phyloP scores from a whole-genome alignment of 1,140 invertebrate genomes.

The Trissolcus basalis region DNA sequence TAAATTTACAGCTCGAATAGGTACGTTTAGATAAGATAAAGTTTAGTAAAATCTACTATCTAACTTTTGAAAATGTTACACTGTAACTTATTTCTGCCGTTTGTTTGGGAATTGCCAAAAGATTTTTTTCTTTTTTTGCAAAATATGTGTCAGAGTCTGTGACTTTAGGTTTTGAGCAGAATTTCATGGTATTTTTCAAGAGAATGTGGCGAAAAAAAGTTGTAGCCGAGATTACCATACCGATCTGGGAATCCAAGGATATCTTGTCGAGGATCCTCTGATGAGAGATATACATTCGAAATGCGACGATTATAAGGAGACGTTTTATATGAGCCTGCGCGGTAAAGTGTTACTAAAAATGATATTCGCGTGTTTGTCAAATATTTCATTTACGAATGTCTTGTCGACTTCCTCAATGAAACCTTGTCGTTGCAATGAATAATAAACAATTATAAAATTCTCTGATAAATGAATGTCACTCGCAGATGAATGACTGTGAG shows the following conservation, averaged over 20 bases:
- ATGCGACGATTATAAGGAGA: no score
- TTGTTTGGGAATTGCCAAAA: no score
- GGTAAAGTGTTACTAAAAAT: background rate
- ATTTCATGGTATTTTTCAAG: slow-evolving; percentile 32
- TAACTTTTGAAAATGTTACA: no score
- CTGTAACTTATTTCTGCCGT: no score
- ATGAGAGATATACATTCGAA: slow-evolving; percentile 3
- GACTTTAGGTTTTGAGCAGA: slow-evolving; percentile 19
- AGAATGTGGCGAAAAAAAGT: slow-evolving; percentile 28
- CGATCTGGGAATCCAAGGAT: slow-evolving; percentile 25
- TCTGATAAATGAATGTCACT: background rate
- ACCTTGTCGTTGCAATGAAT: no score
- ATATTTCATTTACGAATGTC: no score
- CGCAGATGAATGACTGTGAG: background rate
- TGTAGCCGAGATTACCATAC: slow-evolving; percentile 35
- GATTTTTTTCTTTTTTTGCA: no score
- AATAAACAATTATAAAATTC: slow-evolving; percentile 4
- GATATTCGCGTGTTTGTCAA: background rate
- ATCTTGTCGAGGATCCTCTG: slow-evolving; percentile 12
- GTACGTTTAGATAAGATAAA: no score
- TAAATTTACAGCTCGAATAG: no score
- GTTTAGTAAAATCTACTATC: no score
- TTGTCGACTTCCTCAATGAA: no score
- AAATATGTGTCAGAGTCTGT: slow-evolving; percentile 19
- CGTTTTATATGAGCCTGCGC: no score